Conservation (phyloP, 1,140 invertebrate species). For the Aethina tumida region DNA sequence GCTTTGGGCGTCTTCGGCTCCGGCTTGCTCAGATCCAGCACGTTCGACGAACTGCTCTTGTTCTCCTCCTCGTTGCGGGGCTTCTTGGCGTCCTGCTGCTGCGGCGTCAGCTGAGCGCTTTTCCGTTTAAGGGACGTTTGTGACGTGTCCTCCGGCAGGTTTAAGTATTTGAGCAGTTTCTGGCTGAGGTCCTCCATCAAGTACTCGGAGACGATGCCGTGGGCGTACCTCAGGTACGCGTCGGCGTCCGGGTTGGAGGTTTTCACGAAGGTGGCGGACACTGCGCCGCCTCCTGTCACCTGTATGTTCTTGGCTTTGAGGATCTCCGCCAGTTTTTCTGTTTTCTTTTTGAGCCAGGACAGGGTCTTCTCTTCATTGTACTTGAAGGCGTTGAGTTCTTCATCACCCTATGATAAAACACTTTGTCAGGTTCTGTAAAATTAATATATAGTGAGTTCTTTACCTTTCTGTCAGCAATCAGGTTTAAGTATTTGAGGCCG, state of each 20-base stretch:
- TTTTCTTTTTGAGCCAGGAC: slow-evolving; percentile 59
- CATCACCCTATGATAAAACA: slow-evolving; percentile 40
- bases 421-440: slow-evolving; percentile 1
- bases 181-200: slow-evolving; percentile 51
- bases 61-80: slow-evolving; percentile 30
- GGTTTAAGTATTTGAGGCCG: slow-evolving; percentile 42
- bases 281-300: slow-evolving; percentile 51
- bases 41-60: slow-evolving; percentile 19
- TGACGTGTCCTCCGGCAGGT: slow-evolving; percentile 47
- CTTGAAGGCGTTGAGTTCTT: slow-evolving; percentile 62
- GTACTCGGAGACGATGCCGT: slow-evolving; percentile 60
- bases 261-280: slow-evolving; percentile 59
- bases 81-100: slow-evolving; percentile 32
- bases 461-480: slow-evolving; percentile 57
- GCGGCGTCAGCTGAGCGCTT: slow-evolving; percentile 24
- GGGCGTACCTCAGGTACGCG: slow-evolving; percentile 54
- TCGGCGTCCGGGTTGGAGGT: slow-evolving; percentile 34
- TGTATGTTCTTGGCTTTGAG: slow-evolving; percentile 60
- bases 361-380: slow-evolving; percentile 67
- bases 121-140: slow-evolving; percentile 47
- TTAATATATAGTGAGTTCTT: slow-evolving; percentile 9
- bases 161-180: slow-evolving; percentile 48
- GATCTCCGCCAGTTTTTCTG: slow-evolving; percentile 48
- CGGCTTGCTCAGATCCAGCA: slow-evolving; percentile 29
- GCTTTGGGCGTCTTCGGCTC: slow-evolving; percentile 36